Conservation (phyloP, 2,888 invertebrate genomes). For the Dasysyrphus tricinctus region DNA sequence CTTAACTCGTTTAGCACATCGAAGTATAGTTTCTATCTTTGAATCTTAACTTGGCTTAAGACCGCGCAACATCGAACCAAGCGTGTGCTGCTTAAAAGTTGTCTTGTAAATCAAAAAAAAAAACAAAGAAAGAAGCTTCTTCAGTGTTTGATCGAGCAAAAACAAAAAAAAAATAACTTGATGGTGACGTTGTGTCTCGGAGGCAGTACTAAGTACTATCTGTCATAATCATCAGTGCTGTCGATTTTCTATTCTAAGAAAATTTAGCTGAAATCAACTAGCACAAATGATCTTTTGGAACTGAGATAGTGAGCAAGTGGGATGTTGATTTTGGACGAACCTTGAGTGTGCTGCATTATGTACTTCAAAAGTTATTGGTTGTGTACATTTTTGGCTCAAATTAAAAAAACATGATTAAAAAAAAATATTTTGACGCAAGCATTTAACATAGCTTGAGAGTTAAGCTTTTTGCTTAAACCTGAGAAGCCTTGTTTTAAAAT, state of each 20-base stretch:
- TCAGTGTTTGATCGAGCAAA: conserved; percentile 18
- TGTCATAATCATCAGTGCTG: conserved; percentile 16
- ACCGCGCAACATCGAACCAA: conserved; percentile 6
- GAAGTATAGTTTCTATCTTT: conserved; percentile 42
- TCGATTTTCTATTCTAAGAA: neutral
- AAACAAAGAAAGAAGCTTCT: conserved; percentile 61
- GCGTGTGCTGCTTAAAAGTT: conserved; percentile 13
- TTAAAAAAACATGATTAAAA: too few relatives aligned
- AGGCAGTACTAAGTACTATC: conserved; percentile 11
- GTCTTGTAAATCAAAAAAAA: conserved; percentile 26
- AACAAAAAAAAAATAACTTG: conserved; percentile 26
- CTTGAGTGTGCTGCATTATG: too few relatives aligned
- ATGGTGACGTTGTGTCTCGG: conserved; percentile 43
- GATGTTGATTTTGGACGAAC: too few relatives aligned
- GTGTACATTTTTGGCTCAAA: too few relatives aligned
- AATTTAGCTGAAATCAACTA: accelerated
- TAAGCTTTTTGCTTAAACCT: too few relatives aligned
- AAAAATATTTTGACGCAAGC: too few relatives aligned
- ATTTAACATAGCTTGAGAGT: too few relatives aligned
- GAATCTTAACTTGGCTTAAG: conserved; percentile 21
- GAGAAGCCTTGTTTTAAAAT: too few relatives aligned
- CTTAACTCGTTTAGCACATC: conserved; percentile 57
- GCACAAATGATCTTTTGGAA: neutral
- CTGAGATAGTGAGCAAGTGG: too few relatives aligned
- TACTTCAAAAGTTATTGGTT: too few relatives aligned